Conservation (phyloP, 2,797 vertebrate species). For the Rhinoraja longicauda region DNA sequence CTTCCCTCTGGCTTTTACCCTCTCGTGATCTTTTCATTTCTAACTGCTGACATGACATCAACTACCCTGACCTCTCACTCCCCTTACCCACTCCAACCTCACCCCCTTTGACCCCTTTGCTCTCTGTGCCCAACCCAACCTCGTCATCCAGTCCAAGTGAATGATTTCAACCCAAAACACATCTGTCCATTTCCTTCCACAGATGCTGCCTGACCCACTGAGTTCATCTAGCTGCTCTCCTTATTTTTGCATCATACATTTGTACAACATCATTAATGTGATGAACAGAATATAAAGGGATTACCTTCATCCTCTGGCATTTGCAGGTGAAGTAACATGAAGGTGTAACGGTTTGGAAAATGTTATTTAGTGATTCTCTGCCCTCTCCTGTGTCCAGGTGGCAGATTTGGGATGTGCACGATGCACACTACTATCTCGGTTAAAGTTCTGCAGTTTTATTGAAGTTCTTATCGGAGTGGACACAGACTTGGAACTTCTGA, state of each 20-base stretch:
- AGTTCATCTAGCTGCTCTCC: too few species aligned
- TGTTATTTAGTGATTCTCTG: not conserved
- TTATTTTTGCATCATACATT: not conserved
- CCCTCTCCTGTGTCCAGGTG: conserved; percentile 62
- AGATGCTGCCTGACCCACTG: too few species aligned
- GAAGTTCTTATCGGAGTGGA: conserved; percentile 80
- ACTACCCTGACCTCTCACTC: too few species aligned
- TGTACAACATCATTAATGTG: too few species aligned
- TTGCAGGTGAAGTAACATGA: not conserved
- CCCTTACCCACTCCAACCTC: too few species aligned
- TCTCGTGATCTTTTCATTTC: too few species aligned
- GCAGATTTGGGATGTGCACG: conserved; percentile 81
- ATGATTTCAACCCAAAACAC: too few species aligned
- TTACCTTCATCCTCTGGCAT: not conserved
- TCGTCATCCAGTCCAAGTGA: too few species aligned
- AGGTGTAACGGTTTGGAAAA: not conserved
- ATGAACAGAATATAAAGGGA: not conserved
- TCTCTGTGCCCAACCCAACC: not conserved
- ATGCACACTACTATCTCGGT: conserved; percentile 66
- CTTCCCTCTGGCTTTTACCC: too few species aligned
- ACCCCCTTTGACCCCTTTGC: too few species aligned
- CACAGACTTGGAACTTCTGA: conserved; percentile 58
- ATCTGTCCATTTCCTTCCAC: too few species aligned
- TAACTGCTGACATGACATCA: too few species aligned
- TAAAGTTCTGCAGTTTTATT: conserved; percentile 70